Evolutionary conservation across 2,113 vertebrate genomes (phyloP).

Genomic region (Holacanthus passer): DNA sequence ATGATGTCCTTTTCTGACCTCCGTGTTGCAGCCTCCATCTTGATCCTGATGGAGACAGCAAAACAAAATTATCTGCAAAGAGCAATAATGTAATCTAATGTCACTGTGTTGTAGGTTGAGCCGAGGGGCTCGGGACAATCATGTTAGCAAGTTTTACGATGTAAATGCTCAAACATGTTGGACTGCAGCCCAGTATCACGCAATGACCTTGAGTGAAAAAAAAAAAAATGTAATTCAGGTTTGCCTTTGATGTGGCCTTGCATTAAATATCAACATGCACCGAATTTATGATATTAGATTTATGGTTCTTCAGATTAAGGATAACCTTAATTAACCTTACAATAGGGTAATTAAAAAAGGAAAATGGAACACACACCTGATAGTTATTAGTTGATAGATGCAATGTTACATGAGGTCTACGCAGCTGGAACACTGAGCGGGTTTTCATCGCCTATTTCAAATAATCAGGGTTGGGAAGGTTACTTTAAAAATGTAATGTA

Average conservation of each 20-base stretch:
- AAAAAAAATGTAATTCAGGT: constrained; percentile 6
- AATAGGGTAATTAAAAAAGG: not conserved
- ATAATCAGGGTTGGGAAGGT: no score
- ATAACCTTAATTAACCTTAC: not conserved
- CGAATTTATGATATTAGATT: not conserved
- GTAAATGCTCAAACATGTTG: constrained; percentile 29
- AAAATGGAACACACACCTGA: not conserved
- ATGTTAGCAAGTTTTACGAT: constrained; percentile 16
- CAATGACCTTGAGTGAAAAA: constrained; percentile 36
- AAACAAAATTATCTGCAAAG: constrained; percentile 30
- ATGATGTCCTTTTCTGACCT: constrained; percentile 35
- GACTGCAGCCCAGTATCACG: constrained; percentile 27
- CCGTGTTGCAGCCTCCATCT: not conserved
- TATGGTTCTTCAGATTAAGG: not conserved
- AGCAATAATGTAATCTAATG: constrained; percentile 36
- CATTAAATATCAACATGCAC: not conserved
- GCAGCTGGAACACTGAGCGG: no score
- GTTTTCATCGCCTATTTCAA: no score
- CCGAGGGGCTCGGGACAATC: constrained; percentile 9
- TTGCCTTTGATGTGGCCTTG: not conserved
- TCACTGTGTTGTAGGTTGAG: constrained; percentile 14
- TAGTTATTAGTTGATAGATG: not conserved
- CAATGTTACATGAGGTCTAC: no score
- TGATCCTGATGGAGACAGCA: constrained; percentile 18
- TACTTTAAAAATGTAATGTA: no score